phyloP scores from a whole-genome alignment of 2,113 vertebrate species.

The Furnarius figulus region DNA sequence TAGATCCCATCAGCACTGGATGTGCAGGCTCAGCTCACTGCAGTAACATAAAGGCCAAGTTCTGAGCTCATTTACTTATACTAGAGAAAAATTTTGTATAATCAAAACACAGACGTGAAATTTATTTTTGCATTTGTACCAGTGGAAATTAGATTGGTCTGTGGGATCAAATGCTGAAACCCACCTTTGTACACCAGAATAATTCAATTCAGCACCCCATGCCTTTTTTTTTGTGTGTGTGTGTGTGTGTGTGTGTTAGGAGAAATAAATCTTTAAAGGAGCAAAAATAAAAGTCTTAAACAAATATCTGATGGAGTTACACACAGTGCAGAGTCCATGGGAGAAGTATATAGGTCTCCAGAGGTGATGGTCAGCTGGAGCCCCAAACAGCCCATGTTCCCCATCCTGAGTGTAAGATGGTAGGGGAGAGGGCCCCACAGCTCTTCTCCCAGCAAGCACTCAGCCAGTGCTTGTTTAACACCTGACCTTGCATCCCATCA shows the following conservation, averaged over 20 bases:
- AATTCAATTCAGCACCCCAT: background rate
- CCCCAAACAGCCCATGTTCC: background rate
- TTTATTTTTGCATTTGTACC: constrained; percentile 3
- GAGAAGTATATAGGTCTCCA: background rate
- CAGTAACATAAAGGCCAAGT: background rate
- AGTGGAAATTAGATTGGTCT: background rate
- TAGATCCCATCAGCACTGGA: background rate
- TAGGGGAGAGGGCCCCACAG: background rate
- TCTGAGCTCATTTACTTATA: background rate
- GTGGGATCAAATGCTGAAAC: background rate
- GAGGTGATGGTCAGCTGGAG: background rate
- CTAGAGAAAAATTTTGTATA: background rate
- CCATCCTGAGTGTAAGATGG: rapidly evolving
- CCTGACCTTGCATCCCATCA: background rate
- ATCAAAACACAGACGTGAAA: background rate
- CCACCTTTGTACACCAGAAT: background rate
- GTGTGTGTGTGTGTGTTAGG: background rate
- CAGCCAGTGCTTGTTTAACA: background rate
- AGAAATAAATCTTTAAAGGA: background rate
- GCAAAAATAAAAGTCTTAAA: background rate
- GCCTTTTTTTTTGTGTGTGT: background rate
- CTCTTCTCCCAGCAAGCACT: background rate
- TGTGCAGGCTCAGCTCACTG: background rate
- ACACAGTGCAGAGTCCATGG: background rate
- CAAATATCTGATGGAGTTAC: background rate